Evolutionary conservation across 2,797 vertebrate species (phyloP).

Genomic region (Crocidura indochinensis): DNA sequence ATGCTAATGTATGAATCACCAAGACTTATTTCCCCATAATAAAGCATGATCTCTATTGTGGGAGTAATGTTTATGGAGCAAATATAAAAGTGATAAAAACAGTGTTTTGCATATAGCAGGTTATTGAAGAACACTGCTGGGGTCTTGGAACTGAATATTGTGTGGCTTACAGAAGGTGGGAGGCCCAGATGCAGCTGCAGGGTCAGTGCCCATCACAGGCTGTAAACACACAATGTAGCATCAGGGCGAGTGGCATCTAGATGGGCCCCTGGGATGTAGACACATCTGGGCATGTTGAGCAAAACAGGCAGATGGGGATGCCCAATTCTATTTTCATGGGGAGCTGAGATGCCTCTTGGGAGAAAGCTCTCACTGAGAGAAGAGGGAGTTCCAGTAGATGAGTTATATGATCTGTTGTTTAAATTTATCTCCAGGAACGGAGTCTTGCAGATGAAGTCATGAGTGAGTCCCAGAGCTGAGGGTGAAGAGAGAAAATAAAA

Average conservation of each 20-base stretch:
- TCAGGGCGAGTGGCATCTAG: too few species aligned
- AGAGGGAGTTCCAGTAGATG: background rate
- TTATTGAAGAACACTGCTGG: rapidly evolving
- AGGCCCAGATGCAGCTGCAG: background rate
- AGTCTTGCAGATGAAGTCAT: background rate
- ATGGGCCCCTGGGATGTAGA: background rate
- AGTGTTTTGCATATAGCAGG: background rate
- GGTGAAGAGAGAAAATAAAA: background rate
- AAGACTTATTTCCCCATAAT: background rate
- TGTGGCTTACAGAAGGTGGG: too few species aligned
- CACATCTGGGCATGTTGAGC: background rate
- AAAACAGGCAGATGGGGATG: background rate
- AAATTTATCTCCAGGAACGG: background rate
- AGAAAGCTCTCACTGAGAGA: background rate
- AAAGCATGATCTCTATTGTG: rapidly evolving
- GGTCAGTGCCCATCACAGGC: background rate
- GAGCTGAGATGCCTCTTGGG: background rate
- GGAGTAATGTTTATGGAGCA: background rate
- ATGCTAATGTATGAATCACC: background rate
- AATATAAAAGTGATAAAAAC: background rate
- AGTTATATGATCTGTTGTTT: background rate
- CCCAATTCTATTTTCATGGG: background rate
- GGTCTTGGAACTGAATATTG: background rate
- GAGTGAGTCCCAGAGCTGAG: background rate
- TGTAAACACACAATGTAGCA: background rate